Evolutionary conservation across 2,797 vertebrate genomes (phyloP), one percentile per base, ranked within the genome.

Genomic region (Pampus argenteus): DNA sequence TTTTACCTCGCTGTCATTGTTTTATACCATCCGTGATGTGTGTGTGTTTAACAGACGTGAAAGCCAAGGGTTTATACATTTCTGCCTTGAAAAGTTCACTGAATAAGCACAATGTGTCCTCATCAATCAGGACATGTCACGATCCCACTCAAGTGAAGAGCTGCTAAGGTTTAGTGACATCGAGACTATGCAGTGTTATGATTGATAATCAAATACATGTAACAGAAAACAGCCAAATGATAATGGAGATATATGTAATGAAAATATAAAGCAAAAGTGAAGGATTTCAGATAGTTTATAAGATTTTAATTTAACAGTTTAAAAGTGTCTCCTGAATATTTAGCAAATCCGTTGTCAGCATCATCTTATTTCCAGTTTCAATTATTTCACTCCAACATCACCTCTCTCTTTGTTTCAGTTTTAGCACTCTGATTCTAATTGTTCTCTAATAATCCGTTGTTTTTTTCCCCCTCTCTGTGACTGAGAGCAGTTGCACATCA

Each of bases 391-490:
- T 68, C 20, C 38, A 18, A 38, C 29, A 44, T 50, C 25, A 15
- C 59, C 13, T 59, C 66, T 73, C n/a, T 69, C 13, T n/a, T n/a
- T 34, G 34, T 70, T 66, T 78, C 36, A n/a, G 29, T 64, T 79
- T 74, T n/a, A 71, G 17, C 9, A 14, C 36, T 13, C 48, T 76
- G n/a, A 48, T 47, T 76, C 26, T 82, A 78, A 84, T 82, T 76
- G 78, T 56, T 76, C 40, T 22, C 44, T 69, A 42, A 63, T 23
- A 38, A 40, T 51, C 31, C 58, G 44, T 50, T 50, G 69, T 61
- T 59, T 44, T 61, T 56, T 38, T 20, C 8, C 5, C 1, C 48
- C 25, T 62, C 47, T 76, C 36, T 3, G 0, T 34, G 48, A 57
- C 73, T 65, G 22, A 65, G 79, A 78, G 69, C 29, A 72, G 42